phyloP scores from a whole-genome alignment of 1,140 invertebrate species.

The Drosophila parvula region DNA sequence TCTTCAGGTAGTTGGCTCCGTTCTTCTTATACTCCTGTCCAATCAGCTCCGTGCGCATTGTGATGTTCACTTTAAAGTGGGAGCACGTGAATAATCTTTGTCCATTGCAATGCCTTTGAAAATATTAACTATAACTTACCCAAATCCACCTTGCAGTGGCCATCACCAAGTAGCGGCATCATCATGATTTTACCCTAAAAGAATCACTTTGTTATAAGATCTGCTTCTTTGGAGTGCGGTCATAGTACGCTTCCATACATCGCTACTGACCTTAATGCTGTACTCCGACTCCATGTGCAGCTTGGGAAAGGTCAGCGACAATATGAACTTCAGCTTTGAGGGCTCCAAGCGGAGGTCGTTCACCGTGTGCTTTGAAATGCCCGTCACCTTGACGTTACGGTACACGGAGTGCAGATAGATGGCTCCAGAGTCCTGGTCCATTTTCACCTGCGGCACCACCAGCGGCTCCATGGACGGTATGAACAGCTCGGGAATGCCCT shows the following conservation, averaged over 20 bases:
- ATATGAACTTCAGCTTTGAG: constrained; percentile 84
- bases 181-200: constrained; percentile 86
- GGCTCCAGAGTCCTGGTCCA: constrained; percentile 79
- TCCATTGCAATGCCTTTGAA: background rate
- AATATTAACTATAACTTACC: constrained; percentile 83
- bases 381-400: constrained; percentile 68
- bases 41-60: constrained; percentile 86
- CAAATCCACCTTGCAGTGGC: constrained; percentile 85
- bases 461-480: constrained; percentile 88
- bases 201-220: background rate
- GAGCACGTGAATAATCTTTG: background rate
- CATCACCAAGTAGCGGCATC: constrained; percentile 87
- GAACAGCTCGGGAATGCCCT: constrained; percentile 87
- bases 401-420: constrained; percentile 76
- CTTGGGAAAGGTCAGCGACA: constrained; percentile 86
- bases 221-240: too few species aligned
- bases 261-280: constrained; percentile 85
- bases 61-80: constrained; percentile 86
- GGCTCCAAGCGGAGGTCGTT: constrained; percentile 85
- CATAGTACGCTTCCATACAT: background rate
- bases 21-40: constrained; percentile 85
- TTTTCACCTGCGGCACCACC: constrained; percentile 85
- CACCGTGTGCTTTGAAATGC: constrained; percentile 68
- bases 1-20: constrained; percentile 85
- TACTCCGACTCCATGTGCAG: constrained; percentile 86